Base-by-base conservation (phyloP, 1,140 invertebrate genomes). In the Eumaeus atala region DNA sequence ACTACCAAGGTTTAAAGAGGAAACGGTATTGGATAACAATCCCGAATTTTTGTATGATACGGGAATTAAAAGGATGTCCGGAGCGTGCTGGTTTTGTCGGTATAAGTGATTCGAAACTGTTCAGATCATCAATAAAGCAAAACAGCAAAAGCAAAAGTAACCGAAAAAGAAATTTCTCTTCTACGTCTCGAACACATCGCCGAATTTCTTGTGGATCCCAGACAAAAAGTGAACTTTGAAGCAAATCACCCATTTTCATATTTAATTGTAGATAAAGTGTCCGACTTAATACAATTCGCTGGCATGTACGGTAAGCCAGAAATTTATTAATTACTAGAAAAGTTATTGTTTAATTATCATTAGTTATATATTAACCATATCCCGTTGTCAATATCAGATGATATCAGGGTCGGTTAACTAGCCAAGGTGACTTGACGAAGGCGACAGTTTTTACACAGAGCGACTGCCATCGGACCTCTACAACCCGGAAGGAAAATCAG, bases 111-210 rank as follows among this genome's bases (percentile, higher is more conserved):
- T 75, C 88, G 57, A 70, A 74, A 38, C 56, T 89, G 55, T 90
- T 64, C 73, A 77, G 80, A 67, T 93, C 64, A 64, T 74, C 67
- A 66, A 87, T 81, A 47, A 71, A 92, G 11, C 93, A 94, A 70
- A 90, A 92, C 60, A 89, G n/a, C 91, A 12, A 90, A 90, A 67
- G 91, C 95, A 59, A 90, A 93, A 65, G 90, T 95, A 0, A 91
- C 91, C 54, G 93, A 95, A 78, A 87, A 91, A 58, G 93, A 93
- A n/a, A 92, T 90, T 9, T n/a, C n/a, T n/a, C n/a, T n/a, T n/a
- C n/a, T 79, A 90, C 18, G 93, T 92, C 8, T 81, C 89, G 16
- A 90, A 90, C 1, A 90, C 1, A 44, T 58, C 4, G 61, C 66
- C 0, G 90, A 90, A 66, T 90, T 90, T 49, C 54, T 85, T 33